Evolutionary conservation across 2,113 vertebrate species (phyloP).

Genomic region (Numida meleagris): DNA sequence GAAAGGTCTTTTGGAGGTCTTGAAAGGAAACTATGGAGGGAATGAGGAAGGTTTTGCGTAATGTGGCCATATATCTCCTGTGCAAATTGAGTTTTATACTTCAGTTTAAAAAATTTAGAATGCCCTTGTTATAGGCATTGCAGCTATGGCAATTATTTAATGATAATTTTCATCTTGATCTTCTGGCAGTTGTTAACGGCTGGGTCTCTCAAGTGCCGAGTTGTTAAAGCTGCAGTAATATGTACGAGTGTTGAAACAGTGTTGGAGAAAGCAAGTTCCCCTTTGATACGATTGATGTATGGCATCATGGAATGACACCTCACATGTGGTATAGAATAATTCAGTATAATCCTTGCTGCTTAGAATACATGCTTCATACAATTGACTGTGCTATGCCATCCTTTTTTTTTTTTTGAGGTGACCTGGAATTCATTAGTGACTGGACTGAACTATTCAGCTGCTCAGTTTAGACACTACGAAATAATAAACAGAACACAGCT

Average conservation of each 20-base stretch:
- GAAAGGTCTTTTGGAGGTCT: background rate
- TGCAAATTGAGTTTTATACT: background rate
- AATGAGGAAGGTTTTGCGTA: background rate
- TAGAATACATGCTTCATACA: background rate
- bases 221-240: background rate
- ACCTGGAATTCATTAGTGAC: background rate
- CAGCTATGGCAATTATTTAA: background rate
- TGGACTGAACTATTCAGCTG: background rate
- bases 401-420: background rate
- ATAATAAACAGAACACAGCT: background rate
- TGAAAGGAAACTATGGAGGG: background rate
- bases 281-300: background rate
- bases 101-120: background rate
- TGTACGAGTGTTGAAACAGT: background rate
- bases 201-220: background rate
- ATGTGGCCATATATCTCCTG: background rate
- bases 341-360: background rate
- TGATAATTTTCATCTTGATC: background rate
- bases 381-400: background rate
- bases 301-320: background rate
- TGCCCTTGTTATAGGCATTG: background rate
- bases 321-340: background rate
- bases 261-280: background rate
- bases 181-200: background rate
- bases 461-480: background rate